Percentiles rank a stretch among this genome's conserved stretches.
Conservation (phyloP, 2,888 invertebrate genomes). For the Callimorpha dominula region DNA sequence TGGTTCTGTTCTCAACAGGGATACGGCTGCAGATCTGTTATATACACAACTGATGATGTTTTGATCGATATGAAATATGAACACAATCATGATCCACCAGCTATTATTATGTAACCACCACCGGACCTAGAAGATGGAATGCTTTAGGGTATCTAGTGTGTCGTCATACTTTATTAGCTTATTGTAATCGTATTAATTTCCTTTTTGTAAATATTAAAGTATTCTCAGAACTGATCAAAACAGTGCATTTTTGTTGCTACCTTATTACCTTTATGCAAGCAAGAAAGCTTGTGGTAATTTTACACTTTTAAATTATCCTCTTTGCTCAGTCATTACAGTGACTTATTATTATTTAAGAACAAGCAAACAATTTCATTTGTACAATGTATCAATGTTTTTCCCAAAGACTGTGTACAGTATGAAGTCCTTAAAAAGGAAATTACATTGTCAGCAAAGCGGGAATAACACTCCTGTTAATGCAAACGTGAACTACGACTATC, state of each 20-base stretch:
- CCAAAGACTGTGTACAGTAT: too few relatives aligned
- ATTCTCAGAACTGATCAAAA: not conserved
- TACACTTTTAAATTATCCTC: too few relatives aligned
- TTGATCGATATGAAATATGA: slow-evolving; percentile 19
- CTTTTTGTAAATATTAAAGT: not conserved
- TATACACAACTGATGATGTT: slow-evolving; percentile 22
- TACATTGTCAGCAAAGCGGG: too few relatives aligned
- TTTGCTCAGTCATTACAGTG: too few relatives aligned
- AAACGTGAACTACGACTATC: too few relatives aligned
- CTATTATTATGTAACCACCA: not conserved
- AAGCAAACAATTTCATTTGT: not conserved
- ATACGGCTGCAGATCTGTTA: slow-evolving; percentile 20
- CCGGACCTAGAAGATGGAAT: too few relatives aligned
- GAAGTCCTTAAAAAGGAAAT: too few relatives aligned
- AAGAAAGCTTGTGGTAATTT: not conserved
- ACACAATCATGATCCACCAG: slow-evolving; percentile 23
- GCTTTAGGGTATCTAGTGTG: not conserved
- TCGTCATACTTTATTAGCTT: not conserved
- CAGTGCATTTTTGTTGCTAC: too few relatives aligned
- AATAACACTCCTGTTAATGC: too few relatives aligned
- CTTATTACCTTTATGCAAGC: not conserved
- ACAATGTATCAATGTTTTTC: too few relatives aligned
- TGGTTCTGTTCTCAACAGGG: slow-evolving; percentile 25
- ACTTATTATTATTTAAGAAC: not conserved
- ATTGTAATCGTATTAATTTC: not conserved